Conservation (phyloP, 2,113 vertebrate genomes). For the Microtus pennsylvanicus region DNA sequence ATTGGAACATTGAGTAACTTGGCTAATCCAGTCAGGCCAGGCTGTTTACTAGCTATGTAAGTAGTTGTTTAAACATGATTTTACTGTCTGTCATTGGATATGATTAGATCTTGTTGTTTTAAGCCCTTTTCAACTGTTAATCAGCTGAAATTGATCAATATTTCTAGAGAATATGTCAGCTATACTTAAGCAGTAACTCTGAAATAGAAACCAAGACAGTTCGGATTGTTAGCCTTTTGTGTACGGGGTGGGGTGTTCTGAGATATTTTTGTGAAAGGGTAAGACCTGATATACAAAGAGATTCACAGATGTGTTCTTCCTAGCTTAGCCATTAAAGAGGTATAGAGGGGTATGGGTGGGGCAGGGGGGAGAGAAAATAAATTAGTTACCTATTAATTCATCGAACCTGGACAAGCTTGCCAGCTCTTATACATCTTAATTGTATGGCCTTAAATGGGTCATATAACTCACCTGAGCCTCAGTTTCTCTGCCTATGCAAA, state of each 20-base stretch:
- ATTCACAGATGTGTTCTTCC: conserved; percentile 21
- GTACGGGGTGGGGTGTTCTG: background rate
- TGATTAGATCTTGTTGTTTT: background rate
- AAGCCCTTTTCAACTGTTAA: conserved; percentile 28
- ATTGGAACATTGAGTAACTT: background rate
- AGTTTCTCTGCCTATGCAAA: conserved; percentile 26
- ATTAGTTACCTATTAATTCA: background rate
- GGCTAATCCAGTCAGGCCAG: background rate
- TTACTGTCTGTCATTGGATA: background rate
- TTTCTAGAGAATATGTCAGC: conserved; percentile 14
- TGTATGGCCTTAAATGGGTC: background rate
- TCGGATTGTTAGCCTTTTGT: background rate
- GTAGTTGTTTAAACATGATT: background rate
- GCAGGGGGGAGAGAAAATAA: background rate
- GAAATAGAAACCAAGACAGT: conserved; percentile 54
- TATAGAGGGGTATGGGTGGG: background rate
- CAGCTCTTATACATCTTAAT: background rate
- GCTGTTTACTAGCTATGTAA: background rate
- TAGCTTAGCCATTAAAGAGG: background rate
- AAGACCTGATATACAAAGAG: background rate
- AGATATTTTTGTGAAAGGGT: background rate
- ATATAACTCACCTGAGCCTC: background rate
- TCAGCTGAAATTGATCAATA: conserved; percentile 20
- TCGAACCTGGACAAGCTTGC: background rate
- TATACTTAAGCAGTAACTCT: background rate